Conservation (phyloP, 1,140 invertebrate genomes). For the Oryzaephilus surinamensis region DNA sequence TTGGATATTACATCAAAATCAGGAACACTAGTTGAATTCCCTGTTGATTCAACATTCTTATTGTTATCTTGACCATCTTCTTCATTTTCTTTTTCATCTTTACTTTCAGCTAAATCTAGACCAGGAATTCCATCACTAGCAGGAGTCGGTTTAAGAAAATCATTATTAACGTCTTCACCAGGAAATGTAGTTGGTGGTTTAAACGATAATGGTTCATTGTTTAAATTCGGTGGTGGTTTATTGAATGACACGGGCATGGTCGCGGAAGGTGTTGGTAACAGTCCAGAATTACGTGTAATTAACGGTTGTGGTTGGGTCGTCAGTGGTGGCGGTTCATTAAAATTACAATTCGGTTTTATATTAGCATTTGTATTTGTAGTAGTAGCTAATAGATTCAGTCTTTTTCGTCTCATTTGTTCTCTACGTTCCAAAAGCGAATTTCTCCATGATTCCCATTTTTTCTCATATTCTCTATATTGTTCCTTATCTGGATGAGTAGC, state of each 20-base stretch:
- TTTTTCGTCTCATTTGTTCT: constrained; percentile 67
- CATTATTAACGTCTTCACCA: constrained; percentile 6
- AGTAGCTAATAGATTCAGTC: constrained; percentile 31
- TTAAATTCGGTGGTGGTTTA: constrained; percentile 24
- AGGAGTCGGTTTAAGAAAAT: constrained; percentile 19
- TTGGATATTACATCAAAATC: constrained; percentile 47
- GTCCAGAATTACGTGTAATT: background rate
- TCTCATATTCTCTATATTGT: constrained; percentile 71
- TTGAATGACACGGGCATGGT: constrained; percentile 15
- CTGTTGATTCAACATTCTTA: no score
- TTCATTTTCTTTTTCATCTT: constrained; percentile 25
- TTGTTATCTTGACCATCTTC: constrained; percentile 9
- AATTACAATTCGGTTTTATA: constrained; percentile 4
- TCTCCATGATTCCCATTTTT: constrained; percentile 70
- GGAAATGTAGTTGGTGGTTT: constrained; percentile 6
- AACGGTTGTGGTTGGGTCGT: constrained; percentile 4
- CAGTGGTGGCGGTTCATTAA: constrained; percentile 5
- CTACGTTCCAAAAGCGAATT: constrained; percentile 62
- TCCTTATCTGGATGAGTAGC: constrained; percentile 74
- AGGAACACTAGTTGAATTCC: constrained; percentile 23
- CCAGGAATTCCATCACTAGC: constrained; percentile 47
- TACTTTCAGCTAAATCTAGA: constrained; percentile 46
- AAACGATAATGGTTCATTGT: constrained; percentile 25
- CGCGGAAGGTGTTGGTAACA: constrained; percentile 2
- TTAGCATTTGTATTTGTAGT: constrained; percentile 7